Evolutionary conservation across 35 echinoderm and acorn worm genomes (phyloP).

Genomic region (Amphiura filiformis): DNA sequence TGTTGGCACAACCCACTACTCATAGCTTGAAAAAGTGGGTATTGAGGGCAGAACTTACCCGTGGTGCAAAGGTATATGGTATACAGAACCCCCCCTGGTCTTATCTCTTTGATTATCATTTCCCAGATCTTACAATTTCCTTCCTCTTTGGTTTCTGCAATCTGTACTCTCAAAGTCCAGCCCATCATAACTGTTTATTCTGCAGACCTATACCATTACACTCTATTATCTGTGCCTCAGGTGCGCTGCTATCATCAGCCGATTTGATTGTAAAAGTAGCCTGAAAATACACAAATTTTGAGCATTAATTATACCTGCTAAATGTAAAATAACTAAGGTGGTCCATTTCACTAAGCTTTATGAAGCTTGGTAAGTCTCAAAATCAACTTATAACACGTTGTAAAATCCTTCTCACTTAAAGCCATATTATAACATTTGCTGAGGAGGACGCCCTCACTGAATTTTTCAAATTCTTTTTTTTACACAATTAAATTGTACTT

Average conservation of each 20-base stretch:
- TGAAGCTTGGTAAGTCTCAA: too few species aligned
- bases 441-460: too few species aligned
- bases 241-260: not conserved
- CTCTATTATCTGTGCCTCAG: constrained; percentile 72
- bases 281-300: constrained; percentile 50
- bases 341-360: too few species aligned
- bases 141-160: not conserved
- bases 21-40: too few species aligned
- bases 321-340: not conserved
- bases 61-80: not conserved
- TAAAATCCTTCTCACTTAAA: too few species aligned
- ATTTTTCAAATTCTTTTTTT: too few species aligned
- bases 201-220: constrained; percentile 84
- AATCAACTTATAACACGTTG: too few species aligned
- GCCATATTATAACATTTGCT: too few species aligned
- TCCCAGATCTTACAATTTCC: not conserved
- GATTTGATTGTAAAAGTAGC: constrained; percentile 83
- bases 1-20: too few species aligned
- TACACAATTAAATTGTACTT: too few species aligned
- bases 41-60: not conserved
- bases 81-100: not conserved
- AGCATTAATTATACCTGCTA: not conserved
- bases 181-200: constrained; percentile 31
- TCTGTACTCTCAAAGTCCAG: not conserved
- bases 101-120: not conserved